These are phyloP conservation scores for Phrynosoma blainvillii DNA, from an alignment of 2,113 vertebrate genomes.

Conservation along the genomic window DNA sequence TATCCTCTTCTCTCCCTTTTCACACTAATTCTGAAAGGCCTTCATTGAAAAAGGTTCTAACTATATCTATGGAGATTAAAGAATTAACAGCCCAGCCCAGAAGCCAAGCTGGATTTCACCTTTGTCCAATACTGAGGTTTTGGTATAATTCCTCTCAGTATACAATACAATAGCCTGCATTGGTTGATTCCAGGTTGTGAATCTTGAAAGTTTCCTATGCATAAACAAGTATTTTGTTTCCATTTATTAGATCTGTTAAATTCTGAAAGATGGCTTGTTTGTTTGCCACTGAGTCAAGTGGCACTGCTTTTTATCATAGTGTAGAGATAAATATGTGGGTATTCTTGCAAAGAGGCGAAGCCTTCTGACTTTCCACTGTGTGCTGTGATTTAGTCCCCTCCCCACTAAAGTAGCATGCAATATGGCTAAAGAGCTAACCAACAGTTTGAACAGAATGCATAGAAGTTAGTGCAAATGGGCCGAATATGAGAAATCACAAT, in stretches of 20 bases:
- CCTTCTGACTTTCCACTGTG: conserved; percentile 54
- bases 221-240: conserved; percentile 37
- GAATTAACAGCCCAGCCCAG: not conserved
- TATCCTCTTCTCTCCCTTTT: not conserved
- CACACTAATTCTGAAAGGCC: not conserved
- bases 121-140: fast-evolving
- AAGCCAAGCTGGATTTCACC: not conserved
- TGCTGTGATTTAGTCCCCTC: conserved; percentile 30
- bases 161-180: not conserved
- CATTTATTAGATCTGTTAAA: not conserved
- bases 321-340: conserved; percentile 41
- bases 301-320: conserved; percentile 29
- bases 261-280: conserved; percentile 52
- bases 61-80: not conserved
- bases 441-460: conserved; percentile 54
- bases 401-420: conserved; percentile 31
- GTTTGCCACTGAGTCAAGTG: conserved; percentile 47
- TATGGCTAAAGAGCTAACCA: conserved; percentile 56
- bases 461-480: conserved; percentile 64
- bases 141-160: not conserved
- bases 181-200: fast-evolving
- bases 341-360: conserved; percentile 9
- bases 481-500: conserved; percentile 71
- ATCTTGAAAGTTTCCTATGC: conserved; percentile 45
- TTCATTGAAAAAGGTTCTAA: not conserved